Conservation (phyloP, 37 sponge, comb jelly and placozoan genomes). For the Cladorhizidae sp. region DNA sequence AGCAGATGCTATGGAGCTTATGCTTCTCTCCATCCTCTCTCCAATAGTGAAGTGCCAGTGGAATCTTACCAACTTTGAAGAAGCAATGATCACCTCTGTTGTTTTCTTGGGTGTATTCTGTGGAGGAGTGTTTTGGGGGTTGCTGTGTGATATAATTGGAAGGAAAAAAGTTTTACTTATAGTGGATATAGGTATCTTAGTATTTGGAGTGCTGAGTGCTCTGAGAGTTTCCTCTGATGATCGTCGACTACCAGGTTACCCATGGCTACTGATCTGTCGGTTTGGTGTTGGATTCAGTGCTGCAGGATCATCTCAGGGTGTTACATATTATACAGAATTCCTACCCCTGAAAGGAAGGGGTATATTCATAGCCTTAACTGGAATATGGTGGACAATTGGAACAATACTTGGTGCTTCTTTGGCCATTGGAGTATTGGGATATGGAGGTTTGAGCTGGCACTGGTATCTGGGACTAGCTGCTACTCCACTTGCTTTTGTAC, state of each 20-base stretch:
- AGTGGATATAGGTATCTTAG: slow-evolving; percentile 26
- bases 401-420: slow-evolving; percentile 57
- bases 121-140: slow-evolving; percentile 62
- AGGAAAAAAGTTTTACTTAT: slow-evolving; percentile 39
- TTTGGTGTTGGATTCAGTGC: slow-evolving; percentile 53
- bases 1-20: slow-evolving; percentile 61
- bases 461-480: slow-evolving; percentile 61
- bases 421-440: slow-evolving; percentile 48
- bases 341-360: slow-evolving; percentile 57
- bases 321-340: slow-evolving; percentile 66
- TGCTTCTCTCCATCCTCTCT: slow-evolving; percentile 48
- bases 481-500: slow-evolving; percentile 40
- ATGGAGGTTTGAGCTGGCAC: slow-evolving; percentile 38
- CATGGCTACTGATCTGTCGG: slow-evolving; percentile 41
- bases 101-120: slow-evolving; percentile 75
- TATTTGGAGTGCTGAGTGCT: slow-evolving; percentile 52
- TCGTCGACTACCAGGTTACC: slow-evolving; percentile 20
- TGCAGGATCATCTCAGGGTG: slow-evolving; percentile 31
- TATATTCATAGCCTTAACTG: slow-evolving; percentile 4
- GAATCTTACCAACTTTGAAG: slow-evolving; percentile 23
- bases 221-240: slow-evolving; percentile 19
- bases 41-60: slow-evolving; percentile 51
- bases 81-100: slow-evolving; percentile 48
- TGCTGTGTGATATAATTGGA: slow-evolving; percentile 55
- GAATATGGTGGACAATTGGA: slow-evolving; percentile 58